These are phyloP conservation scores for Phaonia tiefii DNA, from an alignment of 2,888 invertebrate species.

Conservation along the genomic window DNA sequence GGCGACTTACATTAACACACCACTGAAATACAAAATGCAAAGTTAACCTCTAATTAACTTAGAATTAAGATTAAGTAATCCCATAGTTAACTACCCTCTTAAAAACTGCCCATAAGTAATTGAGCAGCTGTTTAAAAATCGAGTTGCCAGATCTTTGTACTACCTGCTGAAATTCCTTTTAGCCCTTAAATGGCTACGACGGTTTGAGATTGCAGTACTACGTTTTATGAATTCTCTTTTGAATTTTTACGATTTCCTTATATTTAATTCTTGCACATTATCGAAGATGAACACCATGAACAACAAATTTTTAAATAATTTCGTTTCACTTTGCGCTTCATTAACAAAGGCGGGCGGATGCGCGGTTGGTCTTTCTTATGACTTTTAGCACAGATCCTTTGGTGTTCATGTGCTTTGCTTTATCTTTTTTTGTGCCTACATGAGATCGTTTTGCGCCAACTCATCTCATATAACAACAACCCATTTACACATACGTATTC, in stretches of 20 bases:
- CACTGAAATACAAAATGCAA: no score
- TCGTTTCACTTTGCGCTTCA: conserved; percentile 80
- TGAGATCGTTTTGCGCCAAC: conserved; percentile 55
- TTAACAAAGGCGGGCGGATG: conserved; percentile 79
- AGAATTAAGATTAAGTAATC: no score
- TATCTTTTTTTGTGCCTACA: conserved; percentile 25
- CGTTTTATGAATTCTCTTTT: no score
- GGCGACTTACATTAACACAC: no score
- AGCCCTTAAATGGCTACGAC: no score
- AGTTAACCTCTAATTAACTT: no score
- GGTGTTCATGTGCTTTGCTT: conserved; percentile 43
- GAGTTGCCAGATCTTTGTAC: no score
- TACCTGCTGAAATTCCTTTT: no score
- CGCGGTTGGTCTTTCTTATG: conserved; percentile 68
- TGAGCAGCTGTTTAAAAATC: no score
- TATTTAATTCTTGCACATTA: conserved; percentile 34
- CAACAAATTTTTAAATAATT: conserved; percentile 68
- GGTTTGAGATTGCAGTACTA: no score
- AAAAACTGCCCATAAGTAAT: no score
- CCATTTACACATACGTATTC: conserved; percentile 74
- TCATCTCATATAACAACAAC: conserved; percentile 73
- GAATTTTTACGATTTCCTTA: not conserved
- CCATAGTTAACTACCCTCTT: no score
- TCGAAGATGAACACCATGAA: conserved; percentile 56
- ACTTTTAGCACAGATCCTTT: conserved; percentile 11